These are phyloP conservation scores for Caenorhabditis drosophilae DNA, from an alignment of 2,888 invertebrate species.

Conservation along the genomic window DNA sequence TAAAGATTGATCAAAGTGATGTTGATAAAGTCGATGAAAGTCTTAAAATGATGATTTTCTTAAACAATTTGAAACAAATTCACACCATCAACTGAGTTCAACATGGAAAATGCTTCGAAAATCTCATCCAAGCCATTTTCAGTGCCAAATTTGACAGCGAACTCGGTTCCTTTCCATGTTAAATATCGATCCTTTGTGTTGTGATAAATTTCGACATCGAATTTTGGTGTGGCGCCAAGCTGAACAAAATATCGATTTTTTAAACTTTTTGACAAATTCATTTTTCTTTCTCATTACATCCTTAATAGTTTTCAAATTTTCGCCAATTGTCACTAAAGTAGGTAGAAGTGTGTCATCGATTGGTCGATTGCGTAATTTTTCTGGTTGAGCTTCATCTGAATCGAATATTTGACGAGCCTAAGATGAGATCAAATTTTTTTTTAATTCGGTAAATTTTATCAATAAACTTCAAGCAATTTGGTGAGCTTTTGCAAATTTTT, in stretches of 20 bases:
- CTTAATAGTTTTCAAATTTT: slow-evolving; percentile 32
- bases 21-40: slow-evolving; percentile 38
- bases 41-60: no score
- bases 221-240: slow-evolving; percentile 35
- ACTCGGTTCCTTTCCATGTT: slow-evolving; percentile 43
- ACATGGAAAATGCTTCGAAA: slow-evolving; percentile 28
- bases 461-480: slow-evolving; percentile 13
- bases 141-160: slow-evolving; percentile 33
- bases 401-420: slow-evolving; percentile 36
- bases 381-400: slow-evolving; percentile 23
- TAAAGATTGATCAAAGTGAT: slow-evolving; percentile 34
- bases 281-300: no score
- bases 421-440: neutral
- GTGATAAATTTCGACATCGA: slow-evolving; percentile 34
- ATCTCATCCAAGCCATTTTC: slow-evolving; percentile 29
- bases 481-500: slow-evolving; percentile 29
- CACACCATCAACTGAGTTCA: slow-evolving; percentile 26
- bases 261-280: no score
- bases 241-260: no score
- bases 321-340: slow-evolving; percentile 33
- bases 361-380: slow-evolving; percentile 23
- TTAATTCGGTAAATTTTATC: neutral
- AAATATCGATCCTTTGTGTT: slow-evolving; percentile 34
- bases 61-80: no score
- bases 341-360: slow-evolving; percentile 36